Evolutionary conservation across 2,797 vertebrate genomes (phyloP).

Genomic region (Babyrousa celebensis): DNA sequence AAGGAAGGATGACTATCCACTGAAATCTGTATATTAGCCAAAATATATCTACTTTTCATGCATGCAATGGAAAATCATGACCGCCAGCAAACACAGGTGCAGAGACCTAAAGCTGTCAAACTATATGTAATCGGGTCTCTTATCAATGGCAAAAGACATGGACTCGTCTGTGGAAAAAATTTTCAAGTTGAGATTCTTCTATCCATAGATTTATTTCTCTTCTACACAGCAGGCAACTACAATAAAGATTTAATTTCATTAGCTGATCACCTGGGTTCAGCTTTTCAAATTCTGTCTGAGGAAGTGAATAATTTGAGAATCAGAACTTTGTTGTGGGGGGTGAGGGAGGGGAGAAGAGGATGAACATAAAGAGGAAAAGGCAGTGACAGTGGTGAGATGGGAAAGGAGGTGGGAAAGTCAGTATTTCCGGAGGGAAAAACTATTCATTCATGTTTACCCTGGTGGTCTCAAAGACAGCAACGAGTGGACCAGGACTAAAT

Average conservation of each 20-base stretch:
- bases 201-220: not conserved
- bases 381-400: too few species aligned
- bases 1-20: not conserved
- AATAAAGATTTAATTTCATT: conserved; percentile 5
- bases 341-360: not conserved
- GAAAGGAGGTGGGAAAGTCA: not conserved
- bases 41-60: not conserved
- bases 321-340: not conserved
- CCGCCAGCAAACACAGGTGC: not conserved
- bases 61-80: not conserved
- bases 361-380: not conserved
- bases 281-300: not conserved
- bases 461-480: not conserved
- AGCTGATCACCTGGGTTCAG: not conserved
- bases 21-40: not conserved
- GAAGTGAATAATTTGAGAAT: not conserved
- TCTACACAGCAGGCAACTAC: not conserved
- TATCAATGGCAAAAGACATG: not conserved
- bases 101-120: not conserved
- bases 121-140: not conserved
- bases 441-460: not conserved
- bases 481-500: not conserved
- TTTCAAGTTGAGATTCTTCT: not conserved
- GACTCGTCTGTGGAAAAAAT: not conserved
- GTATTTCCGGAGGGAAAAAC: not conserved